Evolutionary conservation across 2,797 vertebrate species (phyloP).

Genomic region (Hypotaenidia philippensis): DNA sequence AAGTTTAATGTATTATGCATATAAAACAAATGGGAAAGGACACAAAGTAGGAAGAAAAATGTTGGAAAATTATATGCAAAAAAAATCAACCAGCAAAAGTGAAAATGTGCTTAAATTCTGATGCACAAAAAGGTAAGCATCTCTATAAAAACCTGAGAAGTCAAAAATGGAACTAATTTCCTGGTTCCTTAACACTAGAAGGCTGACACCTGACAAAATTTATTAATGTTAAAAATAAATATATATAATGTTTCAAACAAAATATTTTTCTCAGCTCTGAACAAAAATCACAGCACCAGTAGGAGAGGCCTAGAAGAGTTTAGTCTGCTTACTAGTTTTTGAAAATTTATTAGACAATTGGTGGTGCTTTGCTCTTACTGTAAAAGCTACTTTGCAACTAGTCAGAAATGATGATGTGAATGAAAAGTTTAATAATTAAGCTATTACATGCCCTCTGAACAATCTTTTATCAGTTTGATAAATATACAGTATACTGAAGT

Average conservation of each 20-base stretch:
- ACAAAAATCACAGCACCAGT: not conserved
- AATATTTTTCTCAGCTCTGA: not conserved
- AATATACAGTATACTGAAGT: not conserved
- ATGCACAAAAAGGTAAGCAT: not conserved
- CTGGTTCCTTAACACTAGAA: not conserved
- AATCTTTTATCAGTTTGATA: constrained; percentile 49
- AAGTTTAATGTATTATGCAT: not conserved
- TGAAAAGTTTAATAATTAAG: constrained; percentile 35
- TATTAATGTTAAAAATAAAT: not conserved
- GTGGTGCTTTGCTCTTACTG: not conserved
- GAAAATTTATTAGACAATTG: not conserved
- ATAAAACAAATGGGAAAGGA: not conserved
- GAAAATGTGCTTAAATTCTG: not conserved
- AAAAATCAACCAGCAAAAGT: not conserved
- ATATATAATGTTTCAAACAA: not conserved
- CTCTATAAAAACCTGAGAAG: not conserved
- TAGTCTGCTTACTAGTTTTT: not conserved
- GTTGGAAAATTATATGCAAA: not conserved
- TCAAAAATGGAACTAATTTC: not conserved
- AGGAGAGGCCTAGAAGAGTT: not conserved
- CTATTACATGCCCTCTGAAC: constrained; percentile 28
- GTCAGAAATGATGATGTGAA: constrained; percentile 13
- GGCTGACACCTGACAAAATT: not conserved
- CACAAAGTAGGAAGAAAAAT: not conserved
- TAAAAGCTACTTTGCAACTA: constrained; percentile 2